phyloP scores from a whole-genome alignment of 2,797 vertebrate genomes.

The Danio aesculapii region DNA sequence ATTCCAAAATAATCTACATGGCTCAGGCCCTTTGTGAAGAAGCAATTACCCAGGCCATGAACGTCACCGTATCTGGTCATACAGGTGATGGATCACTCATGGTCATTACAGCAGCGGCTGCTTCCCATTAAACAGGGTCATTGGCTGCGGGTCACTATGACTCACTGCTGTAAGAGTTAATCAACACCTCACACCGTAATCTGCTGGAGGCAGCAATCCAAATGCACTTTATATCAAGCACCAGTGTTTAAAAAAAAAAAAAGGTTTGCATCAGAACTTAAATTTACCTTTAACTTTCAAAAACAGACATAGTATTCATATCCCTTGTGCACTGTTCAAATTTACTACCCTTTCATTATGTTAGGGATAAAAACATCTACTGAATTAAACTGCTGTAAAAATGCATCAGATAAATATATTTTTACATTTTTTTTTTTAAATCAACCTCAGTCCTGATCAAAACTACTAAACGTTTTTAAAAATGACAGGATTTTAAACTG shows the following conservation, averaged over 20 bases:
- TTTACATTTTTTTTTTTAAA: too few species aligned
- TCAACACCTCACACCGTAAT: conserved; percentile 39
- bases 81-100: conserved; percentile 59
- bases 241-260: conserved; percentile 5
- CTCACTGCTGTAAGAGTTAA: conserved; percentile 49
- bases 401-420: too few species aligned
- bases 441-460: too few species aligned
- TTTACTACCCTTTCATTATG: too few species aligned
- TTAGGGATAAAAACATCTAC: too few species aligned
- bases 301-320: too few species aligned
- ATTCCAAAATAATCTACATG: conserved; percentile 51
- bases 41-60: conserved; percentile 53
- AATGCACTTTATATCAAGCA: conserved; percentile 14
- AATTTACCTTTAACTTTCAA: not conserved
- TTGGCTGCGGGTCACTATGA: conserved; percentile 46
- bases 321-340: too few species aligned
- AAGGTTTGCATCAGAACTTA: not conserved
- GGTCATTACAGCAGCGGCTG: conserved; percentile 57
- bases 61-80: conserved; percentile 44
- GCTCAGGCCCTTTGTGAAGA: conserved; percentile 39
- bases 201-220: conserved; percentile 15
- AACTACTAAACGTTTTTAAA: too few species aligned
- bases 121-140: conserved; percentile 46
- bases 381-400: too few species aligned
- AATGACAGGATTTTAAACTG: too few species aligned